Conservation (phyloP, 2,888 invertebrate species). For the Coronaproctus castanopsis region DNA sequence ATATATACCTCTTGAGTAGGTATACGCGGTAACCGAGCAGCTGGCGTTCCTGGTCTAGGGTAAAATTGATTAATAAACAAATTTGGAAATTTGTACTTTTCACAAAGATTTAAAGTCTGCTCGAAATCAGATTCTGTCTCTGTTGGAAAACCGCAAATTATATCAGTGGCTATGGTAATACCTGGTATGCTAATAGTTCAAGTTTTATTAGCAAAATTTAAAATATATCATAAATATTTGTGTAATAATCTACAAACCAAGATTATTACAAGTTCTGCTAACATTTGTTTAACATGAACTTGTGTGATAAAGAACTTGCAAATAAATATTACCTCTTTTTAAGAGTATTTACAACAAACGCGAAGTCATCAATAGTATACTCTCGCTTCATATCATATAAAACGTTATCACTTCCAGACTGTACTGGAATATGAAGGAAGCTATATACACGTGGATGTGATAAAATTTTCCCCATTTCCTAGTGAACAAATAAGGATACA, state of each 20-base stretch:
- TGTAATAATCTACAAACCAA: slow-evolving; percentile 3
- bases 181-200: slow-evolving; percentile 60
- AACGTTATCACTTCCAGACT: slow-evolving; percentile 90
- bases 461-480: slow-evolving; percentile 68
- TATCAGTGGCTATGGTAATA: slow-evolving; percentile 88
- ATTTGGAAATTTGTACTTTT: slow-evolving; percentile 71
- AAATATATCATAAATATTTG: background rate
- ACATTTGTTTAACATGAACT: too few species aligned
- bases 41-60: slow-evolving; percentile 87
- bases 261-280: too few species aligned
- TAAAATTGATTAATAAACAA: slow-evolving; percentile 97
- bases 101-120: slow-evolving; percentile 63
- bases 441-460: slow-evolving; percentile 76
- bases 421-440: slow-evolving; percentile 93
- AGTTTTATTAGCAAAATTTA: too few species aligned
- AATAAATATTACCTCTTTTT: slow-evolving; percentile 37
- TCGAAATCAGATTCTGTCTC: slow-evolving; percentile 80
- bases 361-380: slow-evolving; percentile 75
- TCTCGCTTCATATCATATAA: slow-evolving; percentile 90
- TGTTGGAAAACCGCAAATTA: slow-evolving; percentile 96
- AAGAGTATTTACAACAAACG: slow-evolving; percentile 66
- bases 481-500: slow-evolving; percentile 17
- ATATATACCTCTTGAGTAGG: slow-evolving; percentile 50
- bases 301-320: too few species aligned
- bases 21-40: slow-evolving; percentile 67